phyloP scores from a whole-genome alignment of 2,888 invertebrate genomes.

The Calameuta idolon region DNA sequence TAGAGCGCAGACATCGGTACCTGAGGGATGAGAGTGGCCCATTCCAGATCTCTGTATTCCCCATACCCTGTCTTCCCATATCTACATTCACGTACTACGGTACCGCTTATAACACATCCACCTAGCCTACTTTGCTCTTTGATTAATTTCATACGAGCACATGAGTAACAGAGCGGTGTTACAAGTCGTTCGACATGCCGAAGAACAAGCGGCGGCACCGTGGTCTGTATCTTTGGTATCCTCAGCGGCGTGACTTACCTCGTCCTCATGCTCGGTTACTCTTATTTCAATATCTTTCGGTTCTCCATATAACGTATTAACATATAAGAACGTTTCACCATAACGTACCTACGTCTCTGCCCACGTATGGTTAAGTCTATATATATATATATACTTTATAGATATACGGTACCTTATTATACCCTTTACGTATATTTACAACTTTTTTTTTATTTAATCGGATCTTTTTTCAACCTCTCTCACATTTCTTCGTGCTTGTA shows the following conservation, averaged over 20 bases:
- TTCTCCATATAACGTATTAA: slow-evolving; percentile 31
- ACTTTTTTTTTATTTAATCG: not conserved
- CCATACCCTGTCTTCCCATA: not conserved
- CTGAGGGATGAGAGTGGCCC: not conserved
- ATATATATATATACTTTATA: not conserved
- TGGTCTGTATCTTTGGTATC: slow-evolving; percentile 26
- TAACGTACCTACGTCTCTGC: slow-evolving; percentile 18
- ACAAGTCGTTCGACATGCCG: slow-evolving; percentile 55
- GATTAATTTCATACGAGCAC: slow-evolving; percentile 51
- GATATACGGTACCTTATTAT: not conserved
- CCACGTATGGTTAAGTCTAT: slow-evolving; percentile 6
- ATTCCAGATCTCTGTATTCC: not conserved
- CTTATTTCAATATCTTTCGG: not conserved
- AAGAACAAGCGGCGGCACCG: slow-evolving; percentile 39
- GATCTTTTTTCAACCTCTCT: not conserved
- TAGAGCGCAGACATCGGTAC: not conserved
- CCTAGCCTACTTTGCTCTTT: slow-evolving; percentile 33
- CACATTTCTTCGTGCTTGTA: not conserved
- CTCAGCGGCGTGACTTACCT: slow-evolving; percentile 32
- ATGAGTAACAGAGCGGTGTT: slow-evolving; percentile 46
- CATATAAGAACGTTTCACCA: slow-evolving; percentile 22
- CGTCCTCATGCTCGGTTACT: slow-evolving; percentile 13
- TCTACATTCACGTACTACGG: not conserved
- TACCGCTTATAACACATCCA: not conserved
- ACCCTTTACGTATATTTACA: not conserved